Evolutionary conservation across 2,113 vertebrate genomes (phyloP), one percentile per base, ranked within the genome.

Genomic region (Epinephelus fuscoguttatus): DNA sequence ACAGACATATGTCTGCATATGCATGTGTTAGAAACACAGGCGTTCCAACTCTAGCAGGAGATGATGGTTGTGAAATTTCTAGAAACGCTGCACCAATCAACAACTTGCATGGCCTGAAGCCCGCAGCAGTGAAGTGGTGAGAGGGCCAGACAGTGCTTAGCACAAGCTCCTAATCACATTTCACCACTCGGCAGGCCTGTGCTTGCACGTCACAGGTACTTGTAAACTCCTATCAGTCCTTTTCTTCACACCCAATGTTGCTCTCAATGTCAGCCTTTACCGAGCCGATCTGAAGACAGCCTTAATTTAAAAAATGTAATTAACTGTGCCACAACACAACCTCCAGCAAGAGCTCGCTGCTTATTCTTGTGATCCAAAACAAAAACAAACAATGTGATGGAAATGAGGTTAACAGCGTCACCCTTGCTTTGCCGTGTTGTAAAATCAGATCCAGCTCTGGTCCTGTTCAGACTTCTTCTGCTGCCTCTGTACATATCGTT

Each of bases 271-370:
- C 94, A 93, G 92, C 94, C 93, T 91, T 94, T 92, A 72, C 80
- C 86, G 5, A 94, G 96, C 81, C 89, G 95, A 93, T 96, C 93
- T 89, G 85, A 62, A 88, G 87, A 92, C 92, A 85, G 92, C 90
- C 88, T 94, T 95, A 92, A 95, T 97, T 96, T 97, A 92, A 96
- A 96, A 93, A 97, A 95, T 93, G 89, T 93, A 96, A 97, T 96
- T 96, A 97, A 95, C 93, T 95, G 84, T 91, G 89, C 86, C 88
- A 87, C 81, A 81, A 82, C 84, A 89, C 88, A 77, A 83, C 88
- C 86, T 89, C 63, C 53, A 21, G 66, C 50, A 8, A 92, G 69
- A 8, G 14, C 81, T 45, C 10, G 6, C 62, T 68, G 72, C 80
- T 70, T 69, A 27, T 60, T 76, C 55, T 61, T 55, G 80, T 50